Evolutionary conservation across 2,797 vertebrate species (phyloP).

Genomic region (Triplophysa yarkandensis): DNA sequence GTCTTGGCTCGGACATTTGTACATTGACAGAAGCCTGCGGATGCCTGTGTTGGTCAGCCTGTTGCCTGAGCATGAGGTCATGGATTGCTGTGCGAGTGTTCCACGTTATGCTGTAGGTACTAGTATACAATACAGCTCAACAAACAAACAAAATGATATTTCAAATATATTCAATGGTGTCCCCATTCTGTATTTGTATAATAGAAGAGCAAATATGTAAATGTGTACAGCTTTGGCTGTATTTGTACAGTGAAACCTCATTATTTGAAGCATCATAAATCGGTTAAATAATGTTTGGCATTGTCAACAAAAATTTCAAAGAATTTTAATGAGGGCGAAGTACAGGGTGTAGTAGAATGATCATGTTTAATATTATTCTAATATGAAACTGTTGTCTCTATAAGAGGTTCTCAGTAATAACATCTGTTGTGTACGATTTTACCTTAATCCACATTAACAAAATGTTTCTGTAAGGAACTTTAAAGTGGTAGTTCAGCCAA

Average conservation of each 20-base stretch:
- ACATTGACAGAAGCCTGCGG: constrained; percentile 6
- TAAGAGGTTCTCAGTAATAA: too few species aligned
- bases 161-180: not conserved
- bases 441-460: too few species aligned
- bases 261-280: too few species aligned
- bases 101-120: not conserved
- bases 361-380: too few species aligned
- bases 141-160: not conserved
- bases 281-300: too few species aligned
- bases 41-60: constrained; percentile 9
- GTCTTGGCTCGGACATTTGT: constrained; percentile 2
- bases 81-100: not conserved
- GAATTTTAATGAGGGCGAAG: too few species aligned
- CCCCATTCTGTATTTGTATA: not conserved
- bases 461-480: too few species aligned
- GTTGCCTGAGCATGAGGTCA: not conserved
- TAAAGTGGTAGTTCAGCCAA: too few species aligned
- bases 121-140: not conserved
- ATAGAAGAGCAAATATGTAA: not conserved
- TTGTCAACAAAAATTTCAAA: too few species aligned
- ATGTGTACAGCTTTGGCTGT: not conserved
- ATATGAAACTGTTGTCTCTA: too few species aligned
- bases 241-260: not conserved
- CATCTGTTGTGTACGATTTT: too few species aligned
- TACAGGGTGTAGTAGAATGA: too few species aligned